These are phyloP conservation scores for Trileptium ribeirensis DNA, from an alignment of 2,888 invertebrate species.

Conservation along the genomic window DNA sequence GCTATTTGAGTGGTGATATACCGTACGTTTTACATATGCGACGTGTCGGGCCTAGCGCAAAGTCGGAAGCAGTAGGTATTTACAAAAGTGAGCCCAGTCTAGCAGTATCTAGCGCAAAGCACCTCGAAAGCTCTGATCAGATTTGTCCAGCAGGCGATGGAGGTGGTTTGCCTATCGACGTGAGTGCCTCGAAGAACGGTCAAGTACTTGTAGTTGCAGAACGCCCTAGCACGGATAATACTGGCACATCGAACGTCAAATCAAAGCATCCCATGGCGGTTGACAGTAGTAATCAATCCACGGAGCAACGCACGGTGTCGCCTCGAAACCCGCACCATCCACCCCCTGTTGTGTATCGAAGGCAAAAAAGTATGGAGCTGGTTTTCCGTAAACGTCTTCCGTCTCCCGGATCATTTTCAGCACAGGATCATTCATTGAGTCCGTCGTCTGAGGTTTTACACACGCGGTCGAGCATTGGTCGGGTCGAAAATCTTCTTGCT, in stretches of 20 bases:
- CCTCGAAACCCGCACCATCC: neutral
- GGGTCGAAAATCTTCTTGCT: neutral
- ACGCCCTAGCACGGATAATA: neutral
- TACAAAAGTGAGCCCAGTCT: neutral
- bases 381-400: constrained; percentile 46
- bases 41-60: constrained; percentile 27
- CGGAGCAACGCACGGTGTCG: neutral
- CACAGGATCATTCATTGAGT: constrained; percentile 47
- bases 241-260: neutral
- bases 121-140: no score
- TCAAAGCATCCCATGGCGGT: no score
- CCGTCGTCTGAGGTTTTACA: neutral
- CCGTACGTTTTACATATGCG: constrained; percentile 50
- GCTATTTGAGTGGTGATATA: constrained; percentile 42
- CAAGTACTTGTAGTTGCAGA: neutral
- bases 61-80: neutral
- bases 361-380: constrained; percentile 43
- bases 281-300: no score
- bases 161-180: neutral
- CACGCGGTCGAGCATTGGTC: neutral
- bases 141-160: no score
- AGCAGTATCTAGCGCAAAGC: neutral
- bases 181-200: neutral
- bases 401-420: constrained; percentile 46
- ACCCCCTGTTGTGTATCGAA: neutral